Percentiles rank a stretch among this genome's conserved stretches.
Evolutionary conservation across 2,797 vertebrate genomes (phyloP).

Genomic region (Sandelia bainsii): DNA sequence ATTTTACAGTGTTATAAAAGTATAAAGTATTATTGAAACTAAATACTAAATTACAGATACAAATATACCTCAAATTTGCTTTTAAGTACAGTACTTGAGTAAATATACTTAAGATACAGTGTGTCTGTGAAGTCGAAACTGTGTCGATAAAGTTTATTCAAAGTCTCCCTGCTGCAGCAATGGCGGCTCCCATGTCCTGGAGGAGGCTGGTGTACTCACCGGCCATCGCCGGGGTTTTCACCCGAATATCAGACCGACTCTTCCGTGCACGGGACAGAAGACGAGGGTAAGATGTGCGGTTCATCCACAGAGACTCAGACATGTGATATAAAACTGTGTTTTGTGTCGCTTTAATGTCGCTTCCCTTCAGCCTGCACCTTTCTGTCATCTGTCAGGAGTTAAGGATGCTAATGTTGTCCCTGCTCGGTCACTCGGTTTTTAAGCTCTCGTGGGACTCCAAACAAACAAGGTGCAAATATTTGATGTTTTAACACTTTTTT

Average conservation of each 20-base stretch:
- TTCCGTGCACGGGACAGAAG: constrained; percentile 80
- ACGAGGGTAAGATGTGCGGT: constrained; percentile 77
- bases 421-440: not conserved
- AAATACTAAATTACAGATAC: not conserved
- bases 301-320: not conserved
- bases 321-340: not conserved
- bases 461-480: not conserved
- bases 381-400: not conserved
- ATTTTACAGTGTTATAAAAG: no score
- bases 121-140: not conserved
- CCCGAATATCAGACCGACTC: constrained; percentile 81
- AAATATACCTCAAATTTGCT: not conserved
- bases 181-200: constrained; percentile 87
- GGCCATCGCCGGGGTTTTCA: constrained; percentile 80
- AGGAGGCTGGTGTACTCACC: constrained; percentile 82
- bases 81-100: not conserved
- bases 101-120: not conserved
- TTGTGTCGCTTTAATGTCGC: not conserved
- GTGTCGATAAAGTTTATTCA: constrained; percentile 83
- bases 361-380: not conserved
- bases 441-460: not conserved
- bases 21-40: no score
- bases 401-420: constrained; percentile 23
- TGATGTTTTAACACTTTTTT: not conserved
- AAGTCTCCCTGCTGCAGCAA: constrained; percentile 62